These are phyloP conservation scores for Struthidea cinerea DNA, from an alignment of 2,113 vertebrate genomes.

Conservation along the genomic window DNA sequence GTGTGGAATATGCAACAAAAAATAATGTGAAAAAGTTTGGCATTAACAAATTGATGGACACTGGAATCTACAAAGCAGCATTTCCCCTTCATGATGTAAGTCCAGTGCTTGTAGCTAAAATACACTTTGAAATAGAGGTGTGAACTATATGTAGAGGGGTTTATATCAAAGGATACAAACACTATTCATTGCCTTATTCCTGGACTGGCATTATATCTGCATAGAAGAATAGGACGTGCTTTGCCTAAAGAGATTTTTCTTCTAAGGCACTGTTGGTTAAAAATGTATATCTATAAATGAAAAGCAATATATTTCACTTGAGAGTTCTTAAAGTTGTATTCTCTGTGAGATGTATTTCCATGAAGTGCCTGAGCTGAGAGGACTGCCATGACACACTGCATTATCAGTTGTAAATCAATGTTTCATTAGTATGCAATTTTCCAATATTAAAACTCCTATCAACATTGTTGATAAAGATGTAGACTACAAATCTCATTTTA, in stretches of 20 bases:
- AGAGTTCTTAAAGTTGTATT: not conserved
- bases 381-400: not conserved
- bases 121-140: not conserved
- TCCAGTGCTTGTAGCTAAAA: not conserved
- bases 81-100: conserved; percentile 93
- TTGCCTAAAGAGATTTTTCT: not conserved
- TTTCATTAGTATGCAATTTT: not conserved
- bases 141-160: not conserved
- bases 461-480: not conserved
- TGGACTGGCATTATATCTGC: not conserved
- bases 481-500: not conserved
- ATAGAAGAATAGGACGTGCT: not conserved
- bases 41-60: conserved; percentile 84
- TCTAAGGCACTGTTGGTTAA: not conserved
- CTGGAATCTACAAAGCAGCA: conserved; percentile 89
- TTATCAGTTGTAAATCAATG: not conserved
- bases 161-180: not conserved
- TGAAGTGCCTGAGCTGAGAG: not conserved
- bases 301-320: not conserved
- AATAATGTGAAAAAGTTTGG: conserved; percentile 85
- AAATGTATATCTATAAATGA: not conserved
- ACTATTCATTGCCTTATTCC: not conserved
- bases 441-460: not conserved
- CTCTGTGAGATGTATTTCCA: not conserved
- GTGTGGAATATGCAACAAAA: conserved; percentile 80